Percentiles rank a stretch among this genome's conserved stretches.
phyloP scores from a whole-genome alignment of 2,797 vertebrate species.

The Adrianichthys oophorus region DNA sequence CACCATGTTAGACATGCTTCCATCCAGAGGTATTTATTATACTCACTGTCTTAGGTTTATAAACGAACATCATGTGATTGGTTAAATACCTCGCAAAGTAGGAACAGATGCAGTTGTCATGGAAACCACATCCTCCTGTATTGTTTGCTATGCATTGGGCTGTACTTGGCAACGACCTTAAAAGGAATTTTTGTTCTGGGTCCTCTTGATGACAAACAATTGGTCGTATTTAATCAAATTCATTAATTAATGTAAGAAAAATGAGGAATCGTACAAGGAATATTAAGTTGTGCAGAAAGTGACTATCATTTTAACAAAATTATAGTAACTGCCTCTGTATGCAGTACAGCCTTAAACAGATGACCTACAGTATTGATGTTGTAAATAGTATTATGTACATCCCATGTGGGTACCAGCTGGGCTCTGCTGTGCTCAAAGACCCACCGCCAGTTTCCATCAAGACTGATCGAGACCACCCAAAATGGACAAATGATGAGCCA shows the following conservation, averaged over 20 bases:
- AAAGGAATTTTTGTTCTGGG: slow-evolving; percentile 68
- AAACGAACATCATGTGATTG: slow-evolving; percentile 31
- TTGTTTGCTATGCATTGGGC: slow-evolving; percentile 84
- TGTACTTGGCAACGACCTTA: slow-evolving; percentile 74
- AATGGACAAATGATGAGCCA: slow-evolving; percentile 23
- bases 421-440: slow-evolving; percentile 49
- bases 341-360: slow-evolving; percentile 83
- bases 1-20: slow-evolving; percentile 38
- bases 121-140: slow-evolving; percentile 61
- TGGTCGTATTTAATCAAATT: slow-evolving; percentile 79
- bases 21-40: slow-evolving; percentile 43
- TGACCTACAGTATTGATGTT: slow-evolving; percentile 78
- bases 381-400: slow-evolving; percentile 92
- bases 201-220: slow-evolving; percentile 77
- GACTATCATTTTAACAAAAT: slow-evolving; percentile 81
- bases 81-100: slow-evolving; percentile 34
- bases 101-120: slow-evolving; percentile 63
- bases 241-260: slow-evolving; percentile 69
- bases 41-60: slow-evolving; percentile 34
- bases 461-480: slow-evolving; percentile 51
- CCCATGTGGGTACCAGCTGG: slow-evolving; percentile 82
- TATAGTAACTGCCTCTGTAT: slow-evolving; percentile 74
- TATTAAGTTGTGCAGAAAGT: slow-evolving; percentile 78
- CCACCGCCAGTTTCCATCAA: slow-evolving; percentile 47
- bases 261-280: slow-evolving; percentile 75